Base-by-base conservation (phyloP, 2,797 vertebrate species). In the Lithobates pipiens region DNA sequence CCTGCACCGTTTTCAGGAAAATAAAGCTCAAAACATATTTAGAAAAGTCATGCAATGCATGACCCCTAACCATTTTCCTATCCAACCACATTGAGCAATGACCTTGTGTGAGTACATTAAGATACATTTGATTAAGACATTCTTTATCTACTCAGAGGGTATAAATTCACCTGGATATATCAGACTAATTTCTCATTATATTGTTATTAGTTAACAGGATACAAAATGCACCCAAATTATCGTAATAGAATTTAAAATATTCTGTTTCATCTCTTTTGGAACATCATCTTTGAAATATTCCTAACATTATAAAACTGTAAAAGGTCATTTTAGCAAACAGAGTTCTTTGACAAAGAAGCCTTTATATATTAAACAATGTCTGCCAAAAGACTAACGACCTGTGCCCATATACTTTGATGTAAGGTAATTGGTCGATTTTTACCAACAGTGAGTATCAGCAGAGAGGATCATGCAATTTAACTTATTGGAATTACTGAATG, bases 391-490 rank as follows among this genome's bases (percentile, higher is more conserved):
- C 83, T 85, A 89, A 77, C 23, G 88, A 85, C 36, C 85, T 88
- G 65, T 76, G 63, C 77, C 0, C 80, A 29, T 85, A 27, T 23
- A 42, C 88, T 91, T 92, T 89, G 79, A 86, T 89, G 88, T 83
- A 16, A 50, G 84, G 74, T 88, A 80, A 85, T 88, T 91, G 88
- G 88, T 89, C 18, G 21, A 89, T 89, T 84, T 80, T 90, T 83
- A 84, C 81, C 77, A 88, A 46, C 75, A 85, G 78, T 85, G 89
- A 80, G 70, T 88, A 89, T 89, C 0, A 0, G 84, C 74, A 88
- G 86, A 89, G 84, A 82, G 88, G 83, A 90, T 88, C 80, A 89
- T 90, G 89, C 80, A 88, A 76, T 25, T 84, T 83, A 86, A 29
- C 42, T 70, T 86, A 72, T 69, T 87, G 84, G 23, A 80, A 80